Evolutionary conservation across 1,140 invertebrate species (phyloP).

Genomic region (Macrosteles quadrilineatus): DNA sequence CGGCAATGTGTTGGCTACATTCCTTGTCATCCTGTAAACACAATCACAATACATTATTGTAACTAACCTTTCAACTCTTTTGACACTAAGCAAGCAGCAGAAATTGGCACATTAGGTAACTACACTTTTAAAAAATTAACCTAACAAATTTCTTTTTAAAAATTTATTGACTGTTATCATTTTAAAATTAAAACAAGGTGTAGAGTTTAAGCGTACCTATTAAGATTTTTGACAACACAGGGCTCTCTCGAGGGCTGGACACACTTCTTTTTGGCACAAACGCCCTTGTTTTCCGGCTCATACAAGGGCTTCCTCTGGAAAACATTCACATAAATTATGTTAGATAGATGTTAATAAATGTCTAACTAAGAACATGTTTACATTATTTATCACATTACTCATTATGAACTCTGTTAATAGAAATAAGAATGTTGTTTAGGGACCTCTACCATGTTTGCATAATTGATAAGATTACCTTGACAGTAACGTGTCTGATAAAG

Average conservation of each 20-base stretch:
- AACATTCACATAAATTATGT: conserved; percentile 6
- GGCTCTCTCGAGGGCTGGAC: conserved; percentile 32
- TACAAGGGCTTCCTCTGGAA: conserved; percentile 14
- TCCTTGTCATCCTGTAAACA: conserved; percentile 31
- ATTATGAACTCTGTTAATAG: too few species aligned
- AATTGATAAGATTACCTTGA: too few species aligned
- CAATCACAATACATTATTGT: too few species aligned
- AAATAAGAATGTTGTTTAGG: too few species aligned
- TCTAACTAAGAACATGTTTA: too few species aligned
- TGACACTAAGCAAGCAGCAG: background rate
- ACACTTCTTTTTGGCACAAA: conserved; percentile 35
- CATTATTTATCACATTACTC: too few species aligned
- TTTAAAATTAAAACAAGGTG: too few species aligned
- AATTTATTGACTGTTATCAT: too few species aligned
- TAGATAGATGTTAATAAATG: too few species aligned
- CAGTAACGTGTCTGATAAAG: too few species aligned
- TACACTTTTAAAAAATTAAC: background rate
- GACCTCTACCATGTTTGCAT: too few species aligned
- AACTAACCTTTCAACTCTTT: background rate
- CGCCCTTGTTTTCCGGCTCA: conserved; percentile 40
- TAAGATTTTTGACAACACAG: conserved; percentile 38
- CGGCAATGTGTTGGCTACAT: background rate
- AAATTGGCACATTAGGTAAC: background rate
- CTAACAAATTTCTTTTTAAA: background rate
- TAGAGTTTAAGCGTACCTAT: too few species aligned